Evolutionary conservation across 2,113 vertebrate genomes (phyloP), one percentile per base, ranked within the genome.

Genomic region (Peucedramus taeniatus): DNA sequence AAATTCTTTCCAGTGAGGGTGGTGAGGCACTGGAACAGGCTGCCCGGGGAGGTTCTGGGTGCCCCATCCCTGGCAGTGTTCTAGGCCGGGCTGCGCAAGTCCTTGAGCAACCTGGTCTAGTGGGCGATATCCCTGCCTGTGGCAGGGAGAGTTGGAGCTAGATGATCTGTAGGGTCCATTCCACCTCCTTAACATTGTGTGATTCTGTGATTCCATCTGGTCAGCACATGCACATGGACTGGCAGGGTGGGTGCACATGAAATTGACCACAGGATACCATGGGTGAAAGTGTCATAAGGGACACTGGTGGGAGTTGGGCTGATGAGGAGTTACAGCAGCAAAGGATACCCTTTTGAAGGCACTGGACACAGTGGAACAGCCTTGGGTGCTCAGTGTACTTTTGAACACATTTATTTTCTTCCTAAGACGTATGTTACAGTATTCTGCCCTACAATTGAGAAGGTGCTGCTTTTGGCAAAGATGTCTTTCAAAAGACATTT

Each of bases 191-290:
- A 17, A 15, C 9, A 2, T 26, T 26, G 7, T 51, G 3, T 39
- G 16, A 6, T 54, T 54, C 17, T 20, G 28, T 70, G 50, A 33
- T 44, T 59, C 44, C 69, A 20, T 37, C 18, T 40, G 30, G n/a
- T 65, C 24, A 61, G 60, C 28, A 11, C 3, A 0, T 33, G 23
- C 7, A 1, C 11, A 1, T 8, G 11, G 47, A 15, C 23, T 47
- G 37, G 7, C n/a, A 49, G n/a, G 42, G 20, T 61, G 4, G 7
- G 14, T 44, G 20, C 0, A 0, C 14, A 0, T 53, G 5, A 28
- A 31, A 68, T 49, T 60, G 56, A 17, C 49, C 13, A 7, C 5
- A 56, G 19, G 23, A 12, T 53, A 4, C 16, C 4, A 0, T 5
- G 27, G 18, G 15, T 68, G 23, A 51, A 77, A 49, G 35, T 39